Percentiles rank a stretch among this genome's conserved stretches.
phyloP scores from a whole-genome alignment of 2,113 vertebrate genomes.

The Nothoprocta pentlandii region DNA sequence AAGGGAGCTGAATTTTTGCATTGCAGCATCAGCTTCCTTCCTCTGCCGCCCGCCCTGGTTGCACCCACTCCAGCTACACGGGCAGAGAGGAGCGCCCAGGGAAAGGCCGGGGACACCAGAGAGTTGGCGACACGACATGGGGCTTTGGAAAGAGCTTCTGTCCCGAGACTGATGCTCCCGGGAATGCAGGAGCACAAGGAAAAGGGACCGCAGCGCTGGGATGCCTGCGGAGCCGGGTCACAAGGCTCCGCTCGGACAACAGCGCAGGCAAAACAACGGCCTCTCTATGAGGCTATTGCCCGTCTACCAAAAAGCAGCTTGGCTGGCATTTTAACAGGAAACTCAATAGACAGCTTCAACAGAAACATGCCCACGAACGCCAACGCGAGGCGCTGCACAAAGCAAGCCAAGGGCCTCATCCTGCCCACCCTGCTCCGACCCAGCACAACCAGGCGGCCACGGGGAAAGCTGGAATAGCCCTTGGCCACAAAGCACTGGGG shows the following conservation, averaged over 20 bases:
- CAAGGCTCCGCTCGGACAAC: not conserved
- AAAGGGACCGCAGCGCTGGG: not conserved
- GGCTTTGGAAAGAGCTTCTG: not conserved
- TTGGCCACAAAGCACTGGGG: not conserved
- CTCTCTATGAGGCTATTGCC: not conserved
- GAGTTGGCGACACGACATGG: not conserved
- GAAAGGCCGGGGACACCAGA: too few species aligned
- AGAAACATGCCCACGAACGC: slow-evolving; percentile 23
- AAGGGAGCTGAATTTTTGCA: not conserved
- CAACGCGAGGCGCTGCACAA: not conserved
- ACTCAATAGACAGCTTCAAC: not conserved
- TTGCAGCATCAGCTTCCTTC: not conserved
- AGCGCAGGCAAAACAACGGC: not conserved
- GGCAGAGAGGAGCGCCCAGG: too few species aligned
- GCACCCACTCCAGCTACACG: too few species aligned
- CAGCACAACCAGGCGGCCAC: rapidly evolving
- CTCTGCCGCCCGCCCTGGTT: not conserved
- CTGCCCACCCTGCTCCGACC: not conserved
- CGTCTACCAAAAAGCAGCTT: not conserved
- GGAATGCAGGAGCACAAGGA: rapidly evolving
- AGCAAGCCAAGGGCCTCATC: not conserved
- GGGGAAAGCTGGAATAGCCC: not conserved
- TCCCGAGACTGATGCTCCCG: not conserved
- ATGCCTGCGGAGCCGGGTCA: not conserved
- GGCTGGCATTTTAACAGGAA: slow-evolving; percentile 58